Percentiles rank a stretch among this genome's conserved stretches.
Evolutionary conservation across 2,888 invertebrate species (phyloP).

Genomic region (Luffia ferchaultella): DNA sequence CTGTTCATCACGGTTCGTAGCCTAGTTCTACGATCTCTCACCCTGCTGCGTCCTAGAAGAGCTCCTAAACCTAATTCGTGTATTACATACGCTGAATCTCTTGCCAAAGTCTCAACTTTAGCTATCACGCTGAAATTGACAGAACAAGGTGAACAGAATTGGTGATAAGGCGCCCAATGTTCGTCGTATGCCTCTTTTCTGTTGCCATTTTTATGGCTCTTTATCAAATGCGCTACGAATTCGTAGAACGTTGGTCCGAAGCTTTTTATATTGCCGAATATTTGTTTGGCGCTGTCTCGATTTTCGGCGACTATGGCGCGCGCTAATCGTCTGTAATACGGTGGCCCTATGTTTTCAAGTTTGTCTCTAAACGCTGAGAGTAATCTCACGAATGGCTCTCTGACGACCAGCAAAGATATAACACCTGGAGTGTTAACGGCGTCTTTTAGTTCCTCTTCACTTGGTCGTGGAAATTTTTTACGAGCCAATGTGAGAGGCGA

Average conservation of each 20-base stretch:
- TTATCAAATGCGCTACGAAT: slow-evolving; percentile 73
- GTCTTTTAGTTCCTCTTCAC: slow-evolving; percentile 66
- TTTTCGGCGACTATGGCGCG: slow-evolving; percentile 70
- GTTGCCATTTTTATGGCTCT: slow-evolving; percentile 61
- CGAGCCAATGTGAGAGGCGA: slow-evolving; percentile 74
- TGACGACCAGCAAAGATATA: slow-evolving; percentile 72
- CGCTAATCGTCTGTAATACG: slow-evolving; percentile 74
- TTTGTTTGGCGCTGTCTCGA: slow-evolving; percentile 40
- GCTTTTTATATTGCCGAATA: slow-evolving; percentile 39
- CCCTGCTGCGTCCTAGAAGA: slow-evolving; percentile 50
- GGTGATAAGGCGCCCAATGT: slow-evolving; percentile 72
- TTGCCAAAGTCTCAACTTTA: slow-evolving; percentile 69
- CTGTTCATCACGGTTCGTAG: slow-evolving; percentile 62
- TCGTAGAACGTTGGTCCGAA: slow-evolving; percentile 73
- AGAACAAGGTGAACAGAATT: slow-evolving; percentile 72
- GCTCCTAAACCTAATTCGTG: slow-evolving; percentile 65
- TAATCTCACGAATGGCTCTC: slow-evolving; percentile 77
- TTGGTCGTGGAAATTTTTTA: slow-evolving; percentile 73
- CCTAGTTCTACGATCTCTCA: slow-evolving; percentile 52
- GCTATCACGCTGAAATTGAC: slow-evolving; percentile 71
- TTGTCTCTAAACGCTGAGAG: slow-evolving; percentile 78
- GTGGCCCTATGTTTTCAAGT: slow-evolving; percentile 74
- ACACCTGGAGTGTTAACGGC: slow-evolving; percentile 68
- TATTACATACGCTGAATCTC: slow-evolving; percentile 68
- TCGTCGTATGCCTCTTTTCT: slow-evolving; percentile 58